These are phyloP conservation scores for Cydia strobilella DNA, from an alignment of 1,140 invertebrate species.

Conservation along the genomic window DNA sequence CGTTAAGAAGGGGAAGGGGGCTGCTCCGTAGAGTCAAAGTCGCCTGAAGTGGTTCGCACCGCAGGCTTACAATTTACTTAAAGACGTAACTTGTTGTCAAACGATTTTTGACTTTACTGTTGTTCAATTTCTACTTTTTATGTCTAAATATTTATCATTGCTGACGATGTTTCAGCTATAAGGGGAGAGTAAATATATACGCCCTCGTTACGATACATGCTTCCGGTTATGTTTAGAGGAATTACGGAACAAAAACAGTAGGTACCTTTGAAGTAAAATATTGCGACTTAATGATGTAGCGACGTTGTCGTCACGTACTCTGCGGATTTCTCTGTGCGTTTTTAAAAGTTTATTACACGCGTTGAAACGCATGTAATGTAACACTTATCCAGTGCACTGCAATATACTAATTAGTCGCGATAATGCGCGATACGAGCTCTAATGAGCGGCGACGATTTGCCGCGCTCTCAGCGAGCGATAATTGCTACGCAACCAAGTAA, in stretches of 20 bases:
- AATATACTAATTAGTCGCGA: slow-evolving; percentile 55
- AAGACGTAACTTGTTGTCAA: slow-evolving; percentile 38
- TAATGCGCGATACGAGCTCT: slow-evolving; percentile 62
- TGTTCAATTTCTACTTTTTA: slow-evolving; percentile 49
- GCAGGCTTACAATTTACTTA: slow-evolving; percentile 43
- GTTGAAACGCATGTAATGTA: slow-evolving; percentile 30
- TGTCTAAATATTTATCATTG: slow-evolving; percentile 63
- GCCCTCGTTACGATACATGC: slow-evolving; percentile 14
- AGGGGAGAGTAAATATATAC: slow-evolving; percentile 56
- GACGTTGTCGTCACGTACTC: background rate
- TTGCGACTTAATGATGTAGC: slow-evolving; percentile 3
- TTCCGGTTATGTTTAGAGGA: slow-evolving; percentile 2
- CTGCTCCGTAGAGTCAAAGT: slow-evolving; percentile 57
- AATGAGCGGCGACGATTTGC: slow-evolving; percentile 64
- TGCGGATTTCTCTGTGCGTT: background rate
- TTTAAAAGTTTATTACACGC: slow-evolving; percentile 26
- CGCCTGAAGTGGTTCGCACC: slow-evolving; percentile 51
- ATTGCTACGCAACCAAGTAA: slow-evolving; percentile 67
- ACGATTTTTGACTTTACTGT: slow-evolving; percentile 53
- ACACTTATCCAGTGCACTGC: slow-evolving; percentile 30
- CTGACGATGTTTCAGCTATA: slow-evolving; percentile 48
- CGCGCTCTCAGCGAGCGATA: slow-evolving; percentile 53
- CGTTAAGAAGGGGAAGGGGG: slow-evolving; percentile 71
- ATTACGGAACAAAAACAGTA: background rate
- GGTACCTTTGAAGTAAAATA: background rate